Percentiles rank a stretch among this genome's conserved stretches.
Conservation (phyloP, 1,140 invertebrate genomes). For the Microplitis mediator region DNA sequence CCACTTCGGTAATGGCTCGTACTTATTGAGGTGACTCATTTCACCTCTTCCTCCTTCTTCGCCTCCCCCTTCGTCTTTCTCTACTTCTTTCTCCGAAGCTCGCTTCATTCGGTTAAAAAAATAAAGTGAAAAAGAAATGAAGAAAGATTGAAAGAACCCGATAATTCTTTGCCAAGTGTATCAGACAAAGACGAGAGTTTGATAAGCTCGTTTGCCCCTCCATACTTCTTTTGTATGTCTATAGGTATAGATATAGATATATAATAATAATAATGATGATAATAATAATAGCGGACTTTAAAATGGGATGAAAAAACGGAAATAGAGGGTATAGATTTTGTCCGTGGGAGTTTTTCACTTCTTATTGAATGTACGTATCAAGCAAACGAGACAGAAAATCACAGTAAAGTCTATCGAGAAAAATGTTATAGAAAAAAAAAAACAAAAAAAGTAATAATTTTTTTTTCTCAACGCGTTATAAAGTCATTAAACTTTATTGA, state of each 20-base stretch:
- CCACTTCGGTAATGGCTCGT: conserved; percentile 14
- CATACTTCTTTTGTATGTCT: no score
- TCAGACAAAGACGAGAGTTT: not conserved
- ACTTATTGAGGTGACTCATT: conserved; percentile 18
- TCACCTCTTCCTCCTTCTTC: no score
- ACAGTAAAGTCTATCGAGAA: not conserved
- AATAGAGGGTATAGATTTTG: not conserved
- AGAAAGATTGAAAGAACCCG: not conserved
- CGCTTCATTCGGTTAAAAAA: not conserved
- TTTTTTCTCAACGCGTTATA: not conserved
- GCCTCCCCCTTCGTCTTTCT: no score
- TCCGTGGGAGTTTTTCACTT: not conserved
- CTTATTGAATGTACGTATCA: not conserved
- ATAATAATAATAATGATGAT: no score
- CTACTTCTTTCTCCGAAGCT: not conserved
- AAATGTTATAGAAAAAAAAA: no score
- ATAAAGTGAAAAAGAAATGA: not conserved
- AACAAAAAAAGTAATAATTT: not conserved
- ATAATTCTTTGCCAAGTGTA: not conserved
- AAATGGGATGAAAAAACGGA: not conserved
- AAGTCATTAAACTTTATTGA: not conserved
- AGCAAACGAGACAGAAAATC: conserved; percentile 1
- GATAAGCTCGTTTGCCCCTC: not conserved
- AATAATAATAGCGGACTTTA: no score
- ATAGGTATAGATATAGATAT: no score